Conservation (phyloP, 2,113 vertebrate species). For the Suricata suricatta region DNA sequence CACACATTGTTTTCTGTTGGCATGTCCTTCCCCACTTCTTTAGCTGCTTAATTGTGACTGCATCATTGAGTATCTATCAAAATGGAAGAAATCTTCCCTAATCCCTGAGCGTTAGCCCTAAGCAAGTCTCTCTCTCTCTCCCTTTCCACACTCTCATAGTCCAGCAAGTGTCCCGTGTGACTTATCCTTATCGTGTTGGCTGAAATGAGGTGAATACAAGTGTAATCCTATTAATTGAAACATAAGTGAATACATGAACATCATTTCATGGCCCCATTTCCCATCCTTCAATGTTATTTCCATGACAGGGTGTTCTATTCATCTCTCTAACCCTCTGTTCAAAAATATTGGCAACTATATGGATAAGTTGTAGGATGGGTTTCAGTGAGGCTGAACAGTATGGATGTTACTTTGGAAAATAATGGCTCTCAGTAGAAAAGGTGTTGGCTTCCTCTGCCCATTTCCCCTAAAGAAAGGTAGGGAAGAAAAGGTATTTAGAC, state of each 20-base stretch:
- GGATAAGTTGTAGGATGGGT: neutral
- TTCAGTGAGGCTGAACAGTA: neutral
- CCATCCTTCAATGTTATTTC: neutral
- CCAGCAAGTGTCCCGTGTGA: neutral
- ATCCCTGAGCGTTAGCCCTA: neutral
- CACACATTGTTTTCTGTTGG: neutral
- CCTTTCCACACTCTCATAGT: neutral
- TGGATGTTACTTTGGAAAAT: neutral
- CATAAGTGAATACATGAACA: neutral
- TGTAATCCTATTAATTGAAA: neutral
- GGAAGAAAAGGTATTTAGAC: neutral
- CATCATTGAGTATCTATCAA: neutral
- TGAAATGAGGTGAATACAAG: neutral
- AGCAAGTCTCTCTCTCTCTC: neutral
- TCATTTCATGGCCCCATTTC: neutral
- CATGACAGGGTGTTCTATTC: neutral
- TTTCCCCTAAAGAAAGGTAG: neutral
- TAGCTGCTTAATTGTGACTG: neutral
- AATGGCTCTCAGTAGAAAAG: neutral
- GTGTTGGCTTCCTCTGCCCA: neutral
- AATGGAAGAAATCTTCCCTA: neutral
- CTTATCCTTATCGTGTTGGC: neutral
- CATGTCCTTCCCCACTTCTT: neutral
- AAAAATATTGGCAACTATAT: neutral
- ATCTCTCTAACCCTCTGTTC: neutral